Conservation (phyloP, 2,888 invertebrate species). For the Ophraella communa region DNA sequence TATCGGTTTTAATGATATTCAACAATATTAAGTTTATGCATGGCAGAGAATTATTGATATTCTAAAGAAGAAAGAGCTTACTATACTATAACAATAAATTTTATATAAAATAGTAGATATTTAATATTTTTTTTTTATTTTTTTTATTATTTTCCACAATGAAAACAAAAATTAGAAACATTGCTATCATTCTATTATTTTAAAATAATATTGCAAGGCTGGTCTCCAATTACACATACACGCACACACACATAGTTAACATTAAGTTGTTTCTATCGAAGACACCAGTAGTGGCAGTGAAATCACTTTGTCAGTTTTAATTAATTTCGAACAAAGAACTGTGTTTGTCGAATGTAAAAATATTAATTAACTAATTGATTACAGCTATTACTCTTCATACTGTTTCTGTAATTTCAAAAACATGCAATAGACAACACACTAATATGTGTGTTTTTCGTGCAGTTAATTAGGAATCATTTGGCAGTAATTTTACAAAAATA, state of each 20-base stretch:
- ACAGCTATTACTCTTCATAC: not conserved
- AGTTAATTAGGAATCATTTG: no score
- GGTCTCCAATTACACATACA: not conserved
- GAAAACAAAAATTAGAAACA: no score
- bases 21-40: no score
- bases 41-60: no score
- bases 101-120: no score
- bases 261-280: slow-evolving; percentile 18
- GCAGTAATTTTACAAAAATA: no score
- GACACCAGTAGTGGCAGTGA: slow-evolving; percentile 10
- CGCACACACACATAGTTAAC: slow-evolving; percentile 13
- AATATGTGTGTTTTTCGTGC: no score
- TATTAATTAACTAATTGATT: slow-evolving; percentile 17
- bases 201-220: not conserved
- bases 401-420: not conserved
- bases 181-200: no score
- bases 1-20: not conserved
- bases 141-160: no score
- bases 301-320: slow-evolving; percentile 24
- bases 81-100: no score
- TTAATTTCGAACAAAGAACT: slow-evolving; percentile 20
- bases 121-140: no score
- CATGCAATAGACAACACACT: not conserved
- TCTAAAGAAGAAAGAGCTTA: no score
- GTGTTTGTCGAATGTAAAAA: slow-evolving; percentile 16